Conservation (phyloP, 2,888 invertebrate species). For the Himalopsyche kuldschensis region DNA sequence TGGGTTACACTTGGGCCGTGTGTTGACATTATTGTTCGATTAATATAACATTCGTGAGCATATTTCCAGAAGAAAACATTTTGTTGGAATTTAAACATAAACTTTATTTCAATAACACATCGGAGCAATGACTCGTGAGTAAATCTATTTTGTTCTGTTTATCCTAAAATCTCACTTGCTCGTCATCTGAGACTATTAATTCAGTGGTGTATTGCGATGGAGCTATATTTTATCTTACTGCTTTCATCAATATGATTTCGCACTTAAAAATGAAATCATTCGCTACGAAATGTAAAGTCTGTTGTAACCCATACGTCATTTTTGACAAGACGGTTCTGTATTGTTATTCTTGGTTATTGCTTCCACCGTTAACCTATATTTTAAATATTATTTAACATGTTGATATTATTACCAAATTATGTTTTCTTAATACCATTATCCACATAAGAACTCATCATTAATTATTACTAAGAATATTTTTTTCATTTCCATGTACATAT, state of each 20-base stretch:
- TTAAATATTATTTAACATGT: too few relatives aligned
- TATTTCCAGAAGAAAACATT: background rate
- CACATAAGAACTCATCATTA: too few relatives aligned
- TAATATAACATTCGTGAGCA: background rate
- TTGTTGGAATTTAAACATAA: background rate
- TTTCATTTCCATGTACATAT: too few relatives aligned
- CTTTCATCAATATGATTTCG: background rate
- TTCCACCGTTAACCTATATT: background rate
- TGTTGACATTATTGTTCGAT: slow-evolving; percentile 21
- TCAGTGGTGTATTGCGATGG: background rate
- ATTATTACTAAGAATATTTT: too few relatives aligned
- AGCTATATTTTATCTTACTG: background rate
- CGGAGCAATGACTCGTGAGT: slow-evolving; percentile 58
- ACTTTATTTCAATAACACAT: slow-evolving; percentile 25
- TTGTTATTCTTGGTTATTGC: background rate
- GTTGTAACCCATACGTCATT: background rate
- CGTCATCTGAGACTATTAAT: background rate
- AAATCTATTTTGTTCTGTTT: slow-evolving; percentile 24
- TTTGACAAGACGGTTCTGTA: background rate
- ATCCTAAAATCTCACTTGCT: background rate
- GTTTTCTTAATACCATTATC: too few relatives aligned
- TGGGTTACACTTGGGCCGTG: slow-evolving; percentile 29
- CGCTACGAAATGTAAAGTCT: background rate
- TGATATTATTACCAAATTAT: too few relatives aligned
- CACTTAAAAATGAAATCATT: background rate